These are phyloP conservation scores for Brachionichthys hirsutus DNA, from an alignment of 2,113 vertebrate genomes.

Conservation along the genomic window DNA sequence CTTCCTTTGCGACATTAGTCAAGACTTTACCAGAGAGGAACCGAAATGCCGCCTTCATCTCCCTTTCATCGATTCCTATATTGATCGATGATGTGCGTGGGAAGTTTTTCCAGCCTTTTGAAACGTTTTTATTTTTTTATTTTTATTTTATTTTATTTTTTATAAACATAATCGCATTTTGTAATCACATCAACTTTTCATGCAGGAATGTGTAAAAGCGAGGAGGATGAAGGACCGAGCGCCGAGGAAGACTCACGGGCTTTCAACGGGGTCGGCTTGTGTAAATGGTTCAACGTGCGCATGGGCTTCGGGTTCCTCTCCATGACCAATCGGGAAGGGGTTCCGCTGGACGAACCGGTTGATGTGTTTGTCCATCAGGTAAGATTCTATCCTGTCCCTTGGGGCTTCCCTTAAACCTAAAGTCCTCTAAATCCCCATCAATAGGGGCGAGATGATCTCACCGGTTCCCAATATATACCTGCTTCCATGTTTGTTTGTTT, in stretches of 20 bases:
- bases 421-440: background rate
- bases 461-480: slow-evolving; percentile 17
- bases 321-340: slow-evolving; percentile 90
- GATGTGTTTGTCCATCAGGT: slow-evolving; percentile 99
- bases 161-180: background rate
- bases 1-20: background rate
- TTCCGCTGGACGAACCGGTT: slow-evolving; percentile 88
- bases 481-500: no score
- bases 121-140: rapidly evolving
- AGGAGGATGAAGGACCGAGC: slow-evolving; percentile 85
- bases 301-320: slow-evolving; percentile 99
- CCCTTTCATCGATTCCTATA: slow-evolving; percentile 33
- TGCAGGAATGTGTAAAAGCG: slow-evolving; percentile 83
- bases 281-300: slow-evolving; percentile 98
- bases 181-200: background rate
- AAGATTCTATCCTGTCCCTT: slow-evolving; percentile 27
- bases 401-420: background rate
- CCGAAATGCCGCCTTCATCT: background rate
- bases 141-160: background rate
- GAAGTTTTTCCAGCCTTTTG: background rate
- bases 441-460: background rate
- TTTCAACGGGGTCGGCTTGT: slow-evolving; percentile 86
- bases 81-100: slow-evolving; percentile 18
- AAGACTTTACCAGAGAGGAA: background rate
- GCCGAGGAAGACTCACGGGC: slow-evolving; percentile 81